phyloP scores from a whole-genome alignment of 2,797 vertebrate genomes.

The Acropternis orthonyx region DNA sequence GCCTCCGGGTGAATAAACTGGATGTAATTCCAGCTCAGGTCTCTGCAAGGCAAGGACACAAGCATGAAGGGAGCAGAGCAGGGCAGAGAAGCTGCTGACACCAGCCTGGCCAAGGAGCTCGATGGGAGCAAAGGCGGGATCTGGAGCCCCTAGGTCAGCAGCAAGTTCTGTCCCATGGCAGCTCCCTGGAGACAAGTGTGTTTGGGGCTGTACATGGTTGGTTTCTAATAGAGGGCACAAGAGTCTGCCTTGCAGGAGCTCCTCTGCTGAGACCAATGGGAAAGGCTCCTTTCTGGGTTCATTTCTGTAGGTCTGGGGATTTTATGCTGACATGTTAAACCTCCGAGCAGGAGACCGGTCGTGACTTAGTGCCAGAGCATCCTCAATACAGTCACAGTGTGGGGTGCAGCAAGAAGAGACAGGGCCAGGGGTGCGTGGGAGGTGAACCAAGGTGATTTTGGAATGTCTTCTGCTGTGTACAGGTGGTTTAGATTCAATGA shows the following conservation, averaged over 20 bases:
- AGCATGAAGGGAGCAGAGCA: background rate
- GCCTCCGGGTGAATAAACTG: conserved; percentile 88
- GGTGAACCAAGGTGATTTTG: background rate
- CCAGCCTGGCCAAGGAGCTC: background rate
- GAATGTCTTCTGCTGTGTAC: background rate
- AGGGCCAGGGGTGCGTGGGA: background rate
- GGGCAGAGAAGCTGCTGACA: background rate
- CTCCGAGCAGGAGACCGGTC: background rate
- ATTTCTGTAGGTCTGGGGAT: background rate
- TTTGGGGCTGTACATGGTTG: background rate
- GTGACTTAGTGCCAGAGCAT: background rate
- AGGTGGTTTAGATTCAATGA: background rate
- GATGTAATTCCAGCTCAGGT: conserved; percentile 91
- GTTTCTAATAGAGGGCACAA: background rate
- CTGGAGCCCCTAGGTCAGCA: background rate
- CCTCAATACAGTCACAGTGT: background rate
- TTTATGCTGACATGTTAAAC: background rate
- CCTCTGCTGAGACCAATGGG: background rate
- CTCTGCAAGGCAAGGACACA: conserved; percentile 75
- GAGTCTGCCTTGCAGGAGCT: background rate
- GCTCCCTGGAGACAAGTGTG: background rate
- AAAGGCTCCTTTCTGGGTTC: background rate
- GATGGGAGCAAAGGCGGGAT: background rate
- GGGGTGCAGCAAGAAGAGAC: background rate
- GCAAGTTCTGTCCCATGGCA: background rate